Conservation (phyloP, 2,888 invertebrate species). For the Parapristionchus giblindavisi region DNA sequence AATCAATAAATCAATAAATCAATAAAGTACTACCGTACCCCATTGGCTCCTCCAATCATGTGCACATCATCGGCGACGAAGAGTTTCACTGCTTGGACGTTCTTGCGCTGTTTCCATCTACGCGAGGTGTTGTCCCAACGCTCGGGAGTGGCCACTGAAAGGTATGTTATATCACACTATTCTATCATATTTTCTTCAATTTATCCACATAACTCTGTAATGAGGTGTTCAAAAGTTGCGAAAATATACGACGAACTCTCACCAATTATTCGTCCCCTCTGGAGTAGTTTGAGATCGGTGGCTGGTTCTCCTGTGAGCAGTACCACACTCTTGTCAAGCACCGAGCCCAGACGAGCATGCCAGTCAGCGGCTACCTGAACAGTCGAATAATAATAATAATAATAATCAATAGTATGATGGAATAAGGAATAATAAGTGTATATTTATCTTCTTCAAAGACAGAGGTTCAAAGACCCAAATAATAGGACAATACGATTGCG, state of each 20-base stretch:
- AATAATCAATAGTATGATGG: too few relatives aligned
- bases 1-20: not conserved
- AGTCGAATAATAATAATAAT: too few relatives aligned
- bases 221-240: not conserved
- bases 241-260: slow-evolving; percentile 78
- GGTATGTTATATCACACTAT: not conserved
- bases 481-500: too few relatives aligned
- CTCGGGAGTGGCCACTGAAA: slow-evolving; percentile 35
- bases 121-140: slow-evolving; percentile 97
- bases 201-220: not conserved
- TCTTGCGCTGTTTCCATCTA: slow-evolving; percentile 98
- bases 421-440: too few relatives aligned
- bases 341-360: slow-evolving; percentile 80
- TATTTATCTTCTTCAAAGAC: too few relatives aligned
- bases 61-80: slow-evolving; percentile 97
- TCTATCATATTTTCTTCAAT: not conserved
- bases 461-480: too few relatives aligned
- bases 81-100: slow-evolving; percentile 93
- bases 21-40: slow-evolving; percentile 68
- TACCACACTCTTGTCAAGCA: slow-evolving; percentile 81
- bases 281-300: slow-evolving; percentile 88
- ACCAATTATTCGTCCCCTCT: slow-evolving; percentile 84
- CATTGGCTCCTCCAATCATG: slow-evolving; percentile 74
- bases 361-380: slow-evolving; percentile 77
- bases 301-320: slow-evolving; percentile 95